Percentiles rank a stretch among this genome's conserved stretches.
Conservation (phyloP, 2,113 vertebrate genomes). For the Bambusicola thoracicus region DNA sequence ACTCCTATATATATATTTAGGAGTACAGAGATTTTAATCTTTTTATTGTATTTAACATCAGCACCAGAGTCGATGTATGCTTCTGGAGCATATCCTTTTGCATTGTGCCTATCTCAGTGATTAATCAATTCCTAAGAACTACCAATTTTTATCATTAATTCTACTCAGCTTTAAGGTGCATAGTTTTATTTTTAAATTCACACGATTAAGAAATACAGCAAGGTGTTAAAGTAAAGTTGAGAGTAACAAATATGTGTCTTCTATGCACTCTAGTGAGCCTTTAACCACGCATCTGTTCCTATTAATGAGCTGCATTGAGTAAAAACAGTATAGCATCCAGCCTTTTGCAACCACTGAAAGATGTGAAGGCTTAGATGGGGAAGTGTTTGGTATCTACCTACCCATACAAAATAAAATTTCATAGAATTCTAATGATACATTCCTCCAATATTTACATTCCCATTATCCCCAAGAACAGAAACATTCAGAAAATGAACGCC, state of each 20-base stretch:
- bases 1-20: not conserved
- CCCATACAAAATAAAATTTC: not conserved
- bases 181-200: not conserved
- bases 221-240: not conserved
- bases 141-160: rapidly evolving
- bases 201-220: not conserved
- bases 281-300: not conserved
- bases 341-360: not conserved
- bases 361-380: not conserved
- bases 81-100: not conserved
- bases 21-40: not conserved
- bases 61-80: not conserved
- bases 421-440: not conserved
- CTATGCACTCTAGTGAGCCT: not conserved
- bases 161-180: not conserved
- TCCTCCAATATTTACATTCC: not conserved
- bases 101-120: not conserved
- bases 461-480: rapidly evolving
- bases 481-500: not conserved
- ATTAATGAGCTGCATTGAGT: not conserved
- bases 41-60: not conserved
- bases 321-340: not conserved
- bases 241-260: not conserved
- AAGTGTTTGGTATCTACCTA: not conserved
- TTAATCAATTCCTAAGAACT: not conserved